phyloP scores from a whole-genome alignment of 2,888 invertebrate genomes.

The Leucophora obtusa region DNA sequence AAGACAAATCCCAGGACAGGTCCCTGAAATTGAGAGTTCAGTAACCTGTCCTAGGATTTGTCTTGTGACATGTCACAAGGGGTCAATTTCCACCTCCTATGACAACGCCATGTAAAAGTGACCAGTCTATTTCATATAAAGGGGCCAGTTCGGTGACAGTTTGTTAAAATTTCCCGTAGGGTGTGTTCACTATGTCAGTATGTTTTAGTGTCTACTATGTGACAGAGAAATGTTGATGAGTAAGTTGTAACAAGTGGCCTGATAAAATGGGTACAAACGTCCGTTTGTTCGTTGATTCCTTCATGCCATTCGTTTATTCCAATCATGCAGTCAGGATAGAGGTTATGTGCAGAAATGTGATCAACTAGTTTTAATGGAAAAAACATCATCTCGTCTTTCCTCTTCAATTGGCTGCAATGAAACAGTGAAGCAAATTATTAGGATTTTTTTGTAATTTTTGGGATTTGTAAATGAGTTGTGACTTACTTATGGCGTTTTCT shows the following conservation, averaged over 20 bases:
- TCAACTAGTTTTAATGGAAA: constrained; percentile 30
- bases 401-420: constrained; percentile 17
- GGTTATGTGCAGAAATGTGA: constrained; percentile 19
- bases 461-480: constrained; percentile 7
- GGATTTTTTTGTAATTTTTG: constrained; percentile 6
- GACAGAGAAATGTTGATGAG: constrained; percentile 33
- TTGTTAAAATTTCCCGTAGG: too few relatives aligned
- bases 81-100: too few relatives aligned
- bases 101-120: too few relatives aligned
- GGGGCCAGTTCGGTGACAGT: too few relatives aligned
- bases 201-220: constrained; percentile 29
- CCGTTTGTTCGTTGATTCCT: neutral
- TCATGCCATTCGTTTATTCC: neutral
- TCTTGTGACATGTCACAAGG: too few relatives aligned
- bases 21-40: too few relatives aligned
- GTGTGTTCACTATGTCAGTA: constrained; percentile 16
- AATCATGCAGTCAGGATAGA: neutral
- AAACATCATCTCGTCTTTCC: neutral
- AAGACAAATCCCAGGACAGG: too few relatives aligned
- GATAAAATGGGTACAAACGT: constrained; percentile 26
- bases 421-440: constrained; percentile 22
- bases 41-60: too few relatives aligned
- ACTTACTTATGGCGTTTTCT: too few relatives aligned
- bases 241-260: constrained; percentile 49
- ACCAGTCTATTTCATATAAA: too few relatives aligned